These are phyloP conservation scores for Salvator merianae DNA, from an alignment of 2,113 vertebrate species.

Conservation along the genomic window DNA sequence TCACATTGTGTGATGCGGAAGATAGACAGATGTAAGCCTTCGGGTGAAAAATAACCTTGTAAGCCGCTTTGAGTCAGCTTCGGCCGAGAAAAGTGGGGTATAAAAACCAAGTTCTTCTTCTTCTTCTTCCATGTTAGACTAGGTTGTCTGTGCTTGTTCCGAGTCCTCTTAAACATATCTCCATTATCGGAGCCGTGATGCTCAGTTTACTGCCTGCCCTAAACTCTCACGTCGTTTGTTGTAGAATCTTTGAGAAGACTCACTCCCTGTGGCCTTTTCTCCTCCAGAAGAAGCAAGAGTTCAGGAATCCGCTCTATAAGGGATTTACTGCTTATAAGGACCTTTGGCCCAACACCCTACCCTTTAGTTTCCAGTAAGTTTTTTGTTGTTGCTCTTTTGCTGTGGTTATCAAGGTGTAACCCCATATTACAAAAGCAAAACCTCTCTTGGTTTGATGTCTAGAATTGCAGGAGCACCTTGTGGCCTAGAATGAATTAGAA, in stretches of 20 bases:
- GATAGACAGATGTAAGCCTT: too few relatives aligned
- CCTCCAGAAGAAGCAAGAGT: slow-evolving; percentile 75
- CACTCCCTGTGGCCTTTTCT: slow-evolving; percentile 84
- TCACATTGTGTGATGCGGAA: too few relatives aligned
- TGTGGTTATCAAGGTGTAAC: too few relatives aligned
- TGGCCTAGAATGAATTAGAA: too few relatives aligned
- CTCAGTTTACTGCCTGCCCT: slow-evolving; percentile 8
- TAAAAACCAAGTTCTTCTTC: too few relatives aligned
- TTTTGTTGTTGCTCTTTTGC: background rate
- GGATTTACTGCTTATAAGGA: slow-evolving; percentile 70
- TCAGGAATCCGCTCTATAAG: slow-evolving; percentile 80
- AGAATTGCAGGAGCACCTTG: too few relatives aligned
- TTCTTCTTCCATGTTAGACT: too few relatives aligned
- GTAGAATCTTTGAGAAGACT: slow-evolving; percentile 80
- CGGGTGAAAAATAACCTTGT: too few relatives aligned
- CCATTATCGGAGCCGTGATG: fast-evolving
- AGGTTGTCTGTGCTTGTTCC: too few relatives aligned
- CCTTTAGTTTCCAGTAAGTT: slow-evolving; percentile 84
- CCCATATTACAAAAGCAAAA: too few relatives aligned
- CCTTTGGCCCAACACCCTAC: slow-evolving; percentile 77
- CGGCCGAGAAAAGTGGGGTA: too few relatives aligned
- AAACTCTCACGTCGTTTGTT: slow-evolving; percentile 17
- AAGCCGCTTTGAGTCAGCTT: too few relatives aligned
- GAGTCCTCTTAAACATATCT: background rate
- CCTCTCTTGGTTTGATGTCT: background rate